Conservation (phyloP, 1,140 invertebrate species). For the Leptinotarsa lineolata region DNA sequence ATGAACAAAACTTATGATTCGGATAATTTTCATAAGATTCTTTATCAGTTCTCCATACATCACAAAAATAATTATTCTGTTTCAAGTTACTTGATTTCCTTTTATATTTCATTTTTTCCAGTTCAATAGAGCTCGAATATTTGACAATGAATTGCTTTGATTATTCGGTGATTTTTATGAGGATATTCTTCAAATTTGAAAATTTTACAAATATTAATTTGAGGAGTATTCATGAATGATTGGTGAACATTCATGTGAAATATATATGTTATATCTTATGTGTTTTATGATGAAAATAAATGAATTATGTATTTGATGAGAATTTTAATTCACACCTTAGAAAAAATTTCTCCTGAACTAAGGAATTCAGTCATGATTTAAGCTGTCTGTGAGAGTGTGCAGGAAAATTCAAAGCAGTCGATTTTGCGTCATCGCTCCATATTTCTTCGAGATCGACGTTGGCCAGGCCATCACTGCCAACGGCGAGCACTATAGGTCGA, state of each 20-base stretch:
- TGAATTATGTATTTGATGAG: not conserved
- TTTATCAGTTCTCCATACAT: too few relatives aligned
- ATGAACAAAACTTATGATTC: too few relatives aligned
- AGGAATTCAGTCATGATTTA: too few relatives aligned
- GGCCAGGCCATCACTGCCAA: too few relatives aligned
- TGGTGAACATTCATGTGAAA: conserved; percentile 34
- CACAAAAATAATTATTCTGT: not conserved
- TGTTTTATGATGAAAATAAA: conserved; percentile 35
- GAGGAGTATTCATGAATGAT: conserved; percentile 25
- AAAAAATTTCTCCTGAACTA: too few relatives aligned
- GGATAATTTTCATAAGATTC: too few relatives aligned
- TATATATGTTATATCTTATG: conserved; percentile 34
- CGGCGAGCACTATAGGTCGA: too few relatives aligned
- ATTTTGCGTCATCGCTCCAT: too few relatives aligned
- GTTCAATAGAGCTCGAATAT: conserved; percentile 46
- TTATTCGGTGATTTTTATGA: conserved; percentile 23
- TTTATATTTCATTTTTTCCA: not conserved
- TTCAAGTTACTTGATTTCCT: not conserved
- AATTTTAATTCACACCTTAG: too few relatives aligned
- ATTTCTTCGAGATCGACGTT: too few relatives aligned
- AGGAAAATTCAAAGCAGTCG: too few relatives aligned
- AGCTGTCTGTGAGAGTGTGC: too few relatives aligned
- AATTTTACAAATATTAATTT: not conserved
- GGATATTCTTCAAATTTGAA: conserved; percentile 29
- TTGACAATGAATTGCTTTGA: conserved; percentile 52